phyloP scores from a whole-genome alignment of 2,888 invertebrate species.

The Rhingia rostrata region DNA sequence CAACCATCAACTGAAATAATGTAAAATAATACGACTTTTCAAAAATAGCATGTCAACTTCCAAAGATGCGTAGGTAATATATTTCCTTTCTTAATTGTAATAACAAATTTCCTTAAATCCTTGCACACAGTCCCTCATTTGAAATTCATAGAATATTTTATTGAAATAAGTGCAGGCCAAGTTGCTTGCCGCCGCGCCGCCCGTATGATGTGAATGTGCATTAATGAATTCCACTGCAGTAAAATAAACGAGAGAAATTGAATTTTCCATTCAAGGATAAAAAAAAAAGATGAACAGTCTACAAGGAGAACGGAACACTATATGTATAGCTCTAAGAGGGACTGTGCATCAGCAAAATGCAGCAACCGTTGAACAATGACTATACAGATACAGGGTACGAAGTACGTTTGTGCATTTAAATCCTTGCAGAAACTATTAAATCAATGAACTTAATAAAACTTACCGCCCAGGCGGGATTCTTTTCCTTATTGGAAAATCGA shows the following conservation, averaged over 20 bases:
- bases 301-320: not conserved
- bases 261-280: conserved; percentile 69
- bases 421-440: conserved; percentile 72
- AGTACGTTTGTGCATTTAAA: conserved; percentile 68
- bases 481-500: conserved; percentile 71
- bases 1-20: too few relatives aligned
- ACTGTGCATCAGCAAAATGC: conserved; percentile 46
- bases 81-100: conserved; percentile 55
- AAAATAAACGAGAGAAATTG: conserved; percentile 73
- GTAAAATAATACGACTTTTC: too few relatives aligned
- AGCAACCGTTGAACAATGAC: conserved; percentile 49
- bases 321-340: not conserved
- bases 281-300: conserved; percentile 29
- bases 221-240: conserved; percentile 72
- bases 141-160: conserved; percentile 71
- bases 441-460: conserved; percentile 75
- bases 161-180: conserved; percentile 54
- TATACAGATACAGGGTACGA: conserved; percentile 22
- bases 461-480: conserved; percentile 69
- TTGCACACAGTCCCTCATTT: conserved; percentile 55
- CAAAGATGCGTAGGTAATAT: conserved; percentile 27
- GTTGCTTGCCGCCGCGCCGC: conserved; percentile 39
- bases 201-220: conserved; percentile 60
- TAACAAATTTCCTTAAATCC: conserved; percentile 64
- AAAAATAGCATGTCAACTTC: not conserved